phyloP scores from a whole-genome alignment of 2,113 vertebrate species.

The Nycticorax nycticorax region DNA sequence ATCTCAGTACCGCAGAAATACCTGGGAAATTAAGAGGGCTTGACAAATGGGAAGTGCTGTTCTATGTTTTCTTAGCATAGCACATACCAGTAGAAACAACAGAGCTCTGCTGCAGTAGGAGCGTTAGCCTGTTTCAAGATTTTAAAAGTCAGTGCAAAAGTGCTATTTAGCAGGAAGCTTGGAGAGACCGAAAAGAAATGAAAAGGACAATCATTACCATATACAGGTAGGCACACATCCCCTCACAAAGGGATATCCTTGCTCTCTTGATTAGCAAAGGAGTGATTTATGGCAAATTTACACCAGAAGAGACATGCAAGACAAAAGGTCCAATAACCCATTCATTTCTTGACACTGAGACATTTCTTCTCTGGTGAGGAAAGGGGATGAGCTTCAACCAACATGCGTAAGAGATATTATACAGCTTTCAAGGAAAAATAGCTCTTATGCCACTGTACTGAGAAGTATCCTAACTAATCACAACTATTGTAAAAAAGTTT shows the following conservation, averaged over 20 bases:
- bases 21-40: neutral
- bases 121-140: neutral
- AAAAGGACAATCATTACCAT: neutral
- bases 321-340: neutral
- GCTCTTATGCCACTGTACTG: neutral
- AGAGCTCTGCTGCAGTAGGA: neutral
- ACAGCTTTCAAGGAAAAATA: neutral
- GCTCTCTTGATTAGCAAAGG: neutral
- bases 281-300: neutral
- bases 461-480: neutral
- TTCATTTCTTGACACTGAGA: neutral
- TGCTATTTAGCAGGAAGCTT: neutral
- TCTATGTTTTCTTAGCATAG: neutral
- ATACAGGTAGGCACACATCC: accelerated
- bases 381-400: neutral
- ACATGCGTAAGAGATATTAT: neutral
- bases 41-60: neutral
- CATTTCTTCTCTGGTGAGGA: neutral
- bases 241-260: neutral
- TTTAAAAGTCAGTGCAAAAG: neutral
- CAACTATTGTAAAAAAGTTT: neutral
- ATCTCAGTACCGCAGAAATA: neutral
- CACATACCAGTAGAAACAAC: neutral
- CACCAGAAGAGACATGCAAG: neutral
- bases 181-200: neutral